phyloP scores from a whole-genome alignment of 2,113 vertebrate genomes.

The Clarias gariepinus region DNA sequence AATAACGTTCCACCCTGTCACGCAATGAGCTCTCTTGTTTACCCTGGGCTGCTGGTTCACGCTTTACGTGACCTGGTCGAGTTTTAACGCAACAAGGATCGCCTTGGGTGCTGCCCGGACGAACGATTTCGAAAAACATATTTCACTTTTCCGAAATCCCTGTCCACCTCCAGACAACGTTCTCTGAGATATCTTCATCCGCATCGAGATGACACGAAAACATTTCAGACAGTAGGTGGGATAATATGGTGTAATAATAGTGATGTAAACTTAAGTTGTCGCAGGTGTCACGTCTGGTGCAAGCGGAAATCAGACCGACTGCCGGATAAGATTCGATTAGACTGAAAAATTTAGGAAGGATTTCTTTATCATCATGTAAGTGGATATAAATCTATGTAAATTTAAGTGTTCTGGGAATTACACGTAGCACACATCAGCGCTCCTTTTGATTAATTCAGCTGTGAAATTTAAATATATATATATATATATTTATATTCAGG shows the following conservation, averaged over 20 bases:
- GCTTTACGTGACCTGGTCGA: background rate
- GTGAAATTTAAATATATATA: background rate
- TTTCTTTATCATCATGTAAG: background rate
- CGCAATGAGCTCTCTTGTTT: conserved; percentile 3
- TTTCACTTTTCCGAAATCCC: background rate
- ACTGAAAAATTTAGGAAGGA: background rate
- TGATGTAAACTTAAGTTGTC: too few relatives aligned
- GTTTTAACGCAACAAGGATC: background rate
- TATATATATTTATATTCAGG: background rate
- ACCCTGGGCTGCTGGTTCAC: background rate
- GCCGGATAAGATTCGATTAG: background rate
- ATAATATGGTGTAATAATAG: background rate
- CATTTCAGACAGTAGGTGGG: background rate
- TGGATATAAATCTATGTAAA: background rate
- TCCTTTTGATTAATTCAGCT: background rate
- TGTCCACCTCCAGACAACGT: background rate
- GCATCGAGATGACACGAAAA: background rate
- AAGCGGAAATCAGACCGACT: background rate
- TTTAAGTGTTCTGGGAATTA: background rate
- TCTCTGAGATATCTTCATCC: background rate
- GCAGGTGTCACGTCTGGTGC: background rate
- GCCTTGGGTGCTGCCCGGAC: background rate
- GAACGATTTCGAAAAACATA: background rate
- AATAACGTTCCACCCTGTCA: background rate
- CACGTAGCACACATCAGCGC: background rate